Percentiles rank a stretch among this genome's conserved stretches.
These are phyloP conservation scores for Tethya wilhelma DNA, from an alignment of 37 sponge, comb jelly and placozoan genomes.

Conservation along the genomic window DNA sequence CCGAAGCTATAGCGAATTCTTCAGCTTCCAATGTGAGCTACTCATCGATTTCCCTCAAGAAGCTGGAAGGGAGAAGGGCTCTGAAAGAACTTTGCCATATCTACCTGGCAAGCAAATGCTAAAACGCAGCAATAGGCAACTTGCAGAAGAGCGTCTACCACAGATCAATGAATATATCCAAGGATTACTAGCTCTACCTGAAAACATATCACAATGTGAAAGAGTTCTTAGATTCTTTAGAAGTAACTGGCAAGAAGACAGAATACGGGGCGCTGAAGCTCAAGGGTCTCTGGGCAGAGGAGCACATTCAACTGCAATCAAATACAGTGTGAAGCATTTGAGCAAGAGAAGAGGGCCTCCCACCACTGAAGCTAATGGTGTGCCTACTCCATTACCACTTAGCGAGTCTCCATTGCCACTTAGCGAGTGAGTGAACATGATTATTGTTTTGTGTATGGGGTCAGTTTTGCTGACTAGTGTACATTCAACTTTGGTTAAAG, in stretches of 20 bases:
- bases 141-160: conserved; percentile 75
- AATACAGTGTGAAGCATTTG: conserved; percentile 4
- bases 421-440: too few relatives aligned
- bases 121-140: conserved; percentile 45
- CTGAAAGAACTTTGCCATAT: conserved; percentile 60
- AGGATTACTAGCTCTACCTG: conserved; percentile 52
- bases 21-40: conserved; percentile 83
- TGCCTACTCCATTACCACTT: too few relatives aligned
- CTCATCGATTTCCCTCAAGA: conserved; percentile 80
- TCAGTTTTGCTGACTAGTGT: too few relatives aligned
- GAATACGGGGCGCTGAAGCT: background rate
- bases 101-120: conserved; percentile 85
- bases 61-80: conserved; percentile 51
- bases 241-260: conserved; percentile 75
- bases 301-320: background rate
- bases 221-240: conserved; percentile 57
- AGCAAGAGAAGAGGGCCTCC: too few relatives aligned
- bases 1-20: conserved; percentile 81
- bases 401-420: too few relatives aligned
- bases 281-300: background rate
- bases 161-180: conserved; percentile 67
- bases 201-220: conserved; percentile 22
- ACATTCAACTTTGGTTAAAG: too few relatives aligned
- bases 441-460: too few relatives aligned
- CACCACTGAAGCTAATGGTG: too few relatives aligned